These are phyloP conservation scores for Aporrectodea caliginosa DNA, from an alignment of 1,140 invertebrate genomes.

Conservation along the genomic window DNA sequence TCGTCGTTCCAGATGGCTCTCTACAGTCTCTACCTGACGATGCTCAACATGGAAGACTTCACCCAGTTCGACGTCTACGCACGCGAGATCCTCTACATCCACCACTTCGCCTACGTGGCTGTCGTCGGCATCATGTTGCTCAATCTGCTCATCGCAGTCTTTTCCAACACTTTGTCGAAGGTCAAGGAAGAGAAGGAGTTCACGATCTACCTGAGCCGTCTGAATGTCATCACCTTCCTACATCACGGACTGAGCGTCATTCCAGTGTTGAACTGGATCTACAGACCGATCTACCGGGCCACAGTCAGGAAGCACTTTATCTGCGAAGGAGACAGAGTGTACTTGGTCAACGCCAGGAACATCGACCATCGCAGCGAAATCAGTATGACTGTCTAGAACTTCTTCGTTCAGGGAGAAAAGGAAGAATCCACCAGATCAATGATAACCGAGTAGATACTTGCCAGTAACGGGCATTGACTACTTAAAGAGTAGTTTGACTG, in stretches of 20 bases:
- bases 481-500: too few relatives aligned
- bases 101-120: not conserved
- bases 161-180: not conserved
- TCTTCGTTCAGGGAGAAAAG: too few relatives aligned
- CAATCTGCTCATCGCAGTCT: not conserved
- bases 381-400: too few relatives aligned
- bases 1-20: not conserved
- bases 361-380: not conserved
- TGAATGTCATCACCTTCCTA: not conserved
- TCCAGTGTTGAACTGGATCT: not conserved
- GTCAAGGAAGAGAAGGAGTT: not conserved
- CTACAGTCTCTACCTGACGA: not conserved
- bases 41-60: not conserved
- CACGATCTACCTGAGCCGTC: not conserved
- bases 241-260: not conserved
- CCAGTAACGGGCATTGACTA: too few relatives aligned
- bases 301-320: not conserved
- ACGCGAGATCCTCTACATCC: not conserved
- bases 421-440: too few relatives aligned
- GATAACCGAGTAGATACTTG: too few relatives aligned
- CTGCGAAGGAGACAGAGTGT: not conserved
- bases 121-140: not conserved
- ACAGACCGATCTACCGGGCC: not conserved
- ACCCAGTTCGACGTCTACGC: constrained; percentile 1
- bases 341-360: not conserved